These are phyloP conservation scores for Drosophila subpulchrella DNA, from an alignment of 1,140 invertebrate genomes.

Conservation along the genomic window DNA sequence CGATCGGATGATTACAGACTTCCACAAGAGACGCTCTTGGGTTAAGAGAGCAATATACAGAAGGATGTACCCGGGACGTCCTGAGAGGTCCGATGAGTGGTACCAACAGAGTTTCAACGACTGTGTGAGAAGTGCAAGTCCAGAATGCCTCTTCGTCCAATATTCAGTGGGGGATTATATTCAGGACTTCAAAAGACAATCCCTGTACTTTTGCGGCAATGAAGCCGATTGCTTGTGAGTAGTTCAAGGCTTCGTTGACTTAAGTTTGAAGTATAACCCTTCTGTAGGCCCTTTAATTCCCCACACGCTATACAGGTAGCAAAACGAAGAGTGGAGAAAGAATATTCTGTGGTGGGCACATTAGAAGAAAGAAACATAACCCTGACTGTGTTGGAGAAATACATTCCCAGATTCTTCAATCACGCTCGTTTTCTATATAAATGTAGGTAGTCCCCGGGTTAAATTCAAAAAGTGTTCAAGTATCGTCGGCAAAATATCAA, in stretches of 20 bases:
- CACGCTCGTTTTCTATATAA: constrained; percentile 86
- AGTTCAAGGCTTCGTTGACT: not conserved
- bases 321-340: constrained; percentile 91
- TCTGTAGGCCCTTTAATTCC: constrained; percentile 91
- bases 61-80: constrained; percentile 92
- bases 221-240: constrained; percentile 92
- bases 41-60: constrained; percentile 94
- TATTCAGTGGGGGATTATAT: constrained; percentile 92
- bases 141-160: constrained; percentile 92
- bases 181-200: constrained; percentile 91
- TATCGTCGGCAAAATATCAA: not conserved
- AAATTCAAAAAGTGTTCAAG: constrained; percentile 37
- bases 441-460: constrained; percentile 54
- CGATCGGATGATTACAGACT: constrained; percentile 94
- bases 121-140: constrained; percentile 91
- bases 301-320: constrained; percentile 91
- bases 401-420: constrained; percentile 92
- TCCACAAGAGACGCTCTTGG: constrained; percentile 88
- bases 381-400: constrained; percentile 92
- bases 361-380: constrained; percentile 94
- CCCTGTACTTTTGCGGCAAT: constrained; percentile 95
- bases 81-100: constrained; percentile 93
- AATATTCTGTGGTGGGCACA: constrained; percentile 94
- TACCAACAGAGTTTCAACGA: constrained; percentile 95
- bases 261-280: not conserved